Conservation (phyloP, 2,888 invertebrate species). For the Dendrolimus houi region DNA sequence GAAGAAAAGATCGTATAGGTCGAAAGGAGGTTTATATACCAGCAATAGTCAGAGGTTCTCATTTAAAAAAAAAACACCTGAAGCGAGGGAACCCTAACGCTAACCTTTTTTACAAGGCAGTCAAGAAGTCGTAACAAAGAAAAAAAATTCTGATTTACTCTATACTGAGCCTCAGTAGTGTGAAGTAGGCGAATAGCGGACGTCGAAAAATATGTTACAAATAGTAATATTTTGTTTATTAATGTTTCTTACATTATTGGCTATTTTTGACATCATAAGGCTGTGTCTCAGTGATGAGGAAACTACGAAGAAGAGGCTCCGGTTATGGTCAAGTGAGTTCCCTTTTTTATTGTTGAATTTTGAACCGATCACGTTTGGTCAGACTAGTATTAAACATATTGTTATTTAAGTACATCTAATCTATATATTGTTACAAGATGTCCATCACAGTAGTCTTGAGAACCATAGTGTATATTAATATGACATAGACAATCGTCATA, state of each 20-base stretch:
- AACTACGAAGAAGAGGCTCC: conserved; percentile 16
- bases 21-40: too few species aligned
- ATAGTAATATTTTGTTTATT: conserved; percentile 33
- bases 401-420: too few species aligned
- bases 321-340: conserved; percentile 28
- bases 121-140: background rate
- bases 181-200: background rate
- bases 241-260: conserved; percentile 30
- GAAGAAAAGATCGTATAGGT: too few species aligned
- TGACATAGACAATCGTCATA: too few species aligned
- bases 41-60: too few species aligned
- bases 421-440: too few species aligned
- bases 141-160: background rate
- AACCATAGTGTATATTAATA: too few species aligned
- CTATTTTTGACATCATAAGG: conserved; percentile 32
- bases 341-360: background rate
- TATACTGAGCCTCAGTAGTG: background rate
- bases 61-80: too few species aligned
- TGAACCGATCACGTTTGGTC: too few species aligned
- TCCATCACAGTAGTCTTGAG: too few species aligned
- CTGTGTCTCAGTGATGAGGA: conserved; percentile 25
- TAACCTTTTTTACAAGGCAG: background rate
- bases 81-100: background rate
- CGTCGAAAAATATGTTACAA: conserved; percentile 27
- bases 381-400: too few species aligned